phyloP scores from a whole-genome alignment of 2,797 vertebrate genomes.

The Chelidonichthys spinosus region DNA sequence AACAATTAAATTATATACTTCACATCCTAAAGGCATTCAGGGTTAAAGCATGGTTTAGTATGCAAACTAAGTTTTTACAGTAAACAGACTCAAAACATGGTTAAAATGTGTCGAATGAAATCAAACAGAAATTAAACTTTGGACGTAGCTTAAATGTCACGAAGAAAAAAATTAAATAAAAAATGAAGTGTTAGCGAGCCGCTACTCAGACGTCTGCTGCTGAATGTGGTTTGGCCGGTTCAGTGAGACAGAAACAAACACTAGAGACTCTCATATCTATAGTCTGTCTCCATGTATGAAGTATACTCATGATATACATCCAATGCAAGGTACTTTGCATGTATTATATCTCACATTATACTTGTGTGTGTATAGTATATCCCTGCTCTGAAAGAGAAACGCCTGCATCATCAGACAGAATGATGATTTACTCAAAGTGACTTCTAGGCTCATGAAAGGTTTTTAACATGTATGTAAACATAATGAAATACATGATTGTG shows the following conservation, averaged over 20 bases:
- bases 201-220: not conserved
- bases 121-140: not conserved
- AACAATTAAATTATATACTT: too few relatives aligned
- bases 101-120: not conserved
- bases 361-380: not conserved
- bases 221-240: not conserved
- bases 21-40: too few relatives aligned
- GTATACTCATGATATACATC: slow-evolving; percentile 6
- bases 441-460: not conserved
- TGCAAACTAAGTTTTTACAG: not conserved
- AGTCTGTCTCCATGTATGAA: not conserved
- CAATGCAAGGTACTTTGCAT: not conserved
- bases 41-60: too few relatives aligned
- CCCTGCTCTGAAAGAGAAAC: slow-evolving; percentile 16
- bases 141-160: not conserved
- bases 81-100: not conserved
- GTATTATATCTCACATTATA: not conserved
- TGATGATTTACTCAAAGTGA: not conserved
- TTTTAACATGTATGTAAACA: slow-evolving; percentile 13
- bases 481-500: slow-evolving; percentile 1
- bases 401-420: slow-evolving; percentile 27
- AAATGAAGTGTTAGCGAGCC: not conserved
- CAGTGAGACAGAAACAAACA: not conserved
- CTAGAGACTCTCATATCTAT: not conserved
- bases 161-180: not conserved